phyloP scores from a whole-genome alignment of 2,113 vertebrate species.

The Petrocephalus microphthalmus region DNA sequence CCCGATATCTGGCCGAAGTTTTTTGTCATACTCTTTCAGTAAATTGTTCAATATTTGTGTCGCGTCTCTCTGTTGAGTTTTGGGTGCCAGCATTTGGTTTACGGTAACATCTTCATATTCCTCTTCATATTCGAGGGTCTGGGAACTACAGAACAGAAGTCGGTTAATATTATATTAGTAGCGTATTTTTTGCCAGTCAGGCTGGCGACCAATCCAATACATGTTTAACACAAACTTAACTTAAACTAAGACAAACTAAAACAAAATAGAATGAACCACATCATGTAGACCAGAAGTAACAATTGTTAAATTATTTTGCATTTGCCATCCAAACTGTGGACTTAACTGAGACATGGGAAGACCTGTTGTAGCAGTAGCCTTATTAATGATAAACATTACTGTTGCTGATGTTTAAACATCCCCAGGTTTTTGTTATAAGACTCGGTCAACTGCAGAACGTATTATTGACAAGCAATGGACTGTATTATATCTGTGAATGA shows the following conservation, averaged over 20 bases:
- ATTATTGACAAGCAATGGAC: neutral
- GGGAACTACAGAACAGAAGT: slow-evolving; percentile 55
- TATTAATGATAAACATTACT: neutral
- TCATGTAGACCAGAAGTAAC: neutral
- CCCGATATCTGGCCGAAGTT: slow-evolving; percentile 90
- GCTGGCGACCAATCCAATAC: neutral
- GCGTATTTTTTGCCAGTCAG: neutral
- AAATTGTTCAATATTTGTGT: slow-evolving; percentile 87
- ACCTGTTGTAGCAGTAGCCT: neutral
- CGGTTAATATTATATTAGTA: neutral
- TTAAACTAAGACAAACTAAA: neutral
- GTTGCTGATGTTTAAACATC: neutral
- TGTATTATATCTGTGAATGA: neutral
- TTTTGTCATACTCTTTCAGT: slow-evolving; percentile 88
- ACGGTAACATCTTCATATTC: slow-evolving; percentile 80
- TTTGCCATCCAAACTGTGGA: neutral
- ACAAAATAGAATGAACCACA: neutral
- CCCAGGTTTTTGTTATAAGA: neutral
- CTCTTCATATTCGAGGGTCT: slow-evolving; percentile 69
- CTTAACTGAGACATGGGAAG: neutral
- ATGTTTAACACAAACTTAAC: neutral
- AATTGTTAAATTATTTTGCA: neutral
- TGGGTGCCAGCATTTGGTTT: slow-evolving; percentile 83
- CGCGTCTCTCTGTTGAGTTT: slow-evolving; percentile 78
- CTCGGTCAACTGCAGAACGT: neutral